Conservation (phyloP, 2,113 vertebrate species). For the Phaetusa simplex region DNA sequence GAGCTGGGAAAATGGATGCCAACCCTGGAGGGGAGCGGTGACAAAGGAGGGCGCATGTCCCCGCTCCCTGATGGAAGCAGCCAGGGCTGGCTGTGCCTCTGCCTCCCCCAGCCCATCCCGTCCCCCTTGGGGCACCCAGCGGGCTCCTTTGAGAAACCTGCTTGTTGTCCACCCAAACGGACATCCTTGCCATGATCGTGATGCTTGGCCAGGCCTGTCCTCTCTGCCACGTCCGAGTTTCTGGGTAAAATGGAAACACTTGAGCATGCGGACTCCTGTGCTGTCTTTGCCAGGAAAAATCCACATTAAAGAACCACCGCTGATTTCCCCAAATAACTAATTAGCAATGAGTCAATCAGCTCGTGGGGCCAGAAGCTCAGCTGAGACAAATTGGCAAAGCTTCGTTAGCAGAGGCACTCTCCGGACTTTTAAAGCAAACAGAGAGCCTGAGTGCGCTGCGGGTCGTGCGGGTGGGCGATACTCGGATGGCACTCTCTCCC, state of each 20-base stretch:
- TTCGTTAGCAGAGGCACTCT: not conserved
- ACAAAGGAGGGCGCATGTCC: accelerated
- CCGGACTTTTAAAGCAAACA: not conserved
- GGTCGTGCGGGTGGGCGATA: not conserved
- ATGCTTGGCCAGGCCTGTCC: not conserved
- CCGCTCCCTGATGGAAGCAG: not conserved
- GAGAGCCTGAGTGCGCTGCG: not conserved
- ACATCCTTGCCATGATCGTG: accelerated
- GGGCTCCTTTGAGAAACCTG: not conserved
- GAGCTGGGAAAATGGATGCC: not conserved
- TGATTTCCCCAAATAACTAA: not conserved
- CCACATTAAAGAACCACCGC: not conserved
- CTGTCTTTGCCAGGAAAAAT: not conserved
- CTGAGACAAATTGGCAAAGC: not conserved
- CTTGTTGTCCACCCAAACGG: not conserved
- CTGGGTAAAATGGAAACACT: not conserved
- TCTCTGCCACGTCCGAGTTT: not conserved
- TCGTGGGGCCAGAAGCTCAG: not conserved
- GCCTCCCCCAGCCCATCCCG: not conserved
- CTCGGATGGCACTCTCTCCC: not conserved
- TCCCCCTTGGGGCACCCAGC: accelerated
- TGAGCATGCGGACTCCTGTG: not conserved
- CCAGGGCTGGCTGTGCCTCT: not conserved
- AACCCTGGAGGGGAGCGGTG: not conserved
- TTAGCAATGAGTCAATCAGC: not conserved